Evolutionary conservation across 2,888 invertebrate genomes (phyloP).

Genomic region (Oscheius sp.): DNA sequence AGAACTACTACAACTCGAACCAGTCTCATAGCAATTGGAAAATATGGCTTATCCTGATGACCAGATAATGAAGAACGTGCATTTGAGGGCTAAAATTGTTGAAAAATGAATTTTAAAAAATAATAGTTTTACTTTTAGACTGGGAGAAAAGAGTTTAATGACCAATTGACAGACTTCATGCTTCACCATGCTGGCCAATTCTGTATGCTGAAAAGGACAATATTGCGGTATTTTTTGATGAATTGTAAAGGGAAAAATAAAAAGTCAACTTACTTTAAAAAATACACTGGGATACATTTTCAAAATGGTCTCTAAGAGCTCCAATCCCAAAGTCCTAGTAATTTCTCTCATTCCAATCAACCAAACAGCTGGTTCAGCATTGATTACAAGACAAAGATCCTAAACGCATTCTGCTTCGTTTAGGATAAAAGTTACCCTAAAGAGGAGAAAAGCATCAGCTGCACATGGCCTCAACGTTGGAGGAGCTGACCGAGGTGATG

Average conservation of each 20-base stretch:
- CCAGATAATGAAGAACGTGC: slow-evolving; percentile 19
- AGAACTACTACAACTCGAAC: slow-evolving; percentile 90
- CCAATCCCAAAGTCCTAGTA: slow-evolving; percentile 94
- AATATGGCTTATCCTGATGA: slow-evolving; percentile 85
- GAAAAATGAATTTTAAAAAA: neutral
- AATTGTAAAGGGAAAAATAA: neutral
- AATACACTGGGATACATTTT: slow-evolving; percentile 75
- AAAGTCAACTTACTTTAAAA: slow-evolving; percentile 69
- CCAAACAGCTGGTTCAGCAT: slow-evolving; percentile 95
- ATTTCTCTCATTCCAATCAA: slow-evolving; percentile 93
- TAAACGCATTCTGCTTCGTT: slow-evolving; percentile 69
- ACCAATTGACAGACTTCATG: slow-evolving; percentile 96
- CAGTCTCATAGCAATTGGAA: slow-evolving; percentile 93
- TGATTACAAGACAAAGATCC: slow-evolving; percentile 94
- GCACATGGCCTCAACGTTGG: slow-evolving; percentile 76
- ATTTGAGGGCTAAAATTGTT: neutral
- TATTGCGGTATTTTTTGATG: too few species aligned
- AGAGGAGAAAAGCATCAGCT: slow-evolving; percentile 89
- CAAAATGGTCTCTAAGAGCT: slow-evolving; percentile 90
- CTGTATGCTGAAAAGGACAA: slow-evolving; percentile 80
- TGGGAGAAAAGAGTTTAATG: slow-evolving; percentile 97
- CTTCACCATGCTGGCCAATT: slow-evolving; percentile 91
- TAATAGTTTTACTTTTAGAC: slow-evolving; percentile 85
- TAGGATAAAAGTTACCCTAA: slow-evolving; percentile 79
- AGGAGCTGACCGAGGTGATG: slow-evolving; percentile 75